Evolutionary conservation across 2,888 invertebrate genomes (phyloP).

Genomic region (Acanthosoma haemorrhoidale): DNA sequence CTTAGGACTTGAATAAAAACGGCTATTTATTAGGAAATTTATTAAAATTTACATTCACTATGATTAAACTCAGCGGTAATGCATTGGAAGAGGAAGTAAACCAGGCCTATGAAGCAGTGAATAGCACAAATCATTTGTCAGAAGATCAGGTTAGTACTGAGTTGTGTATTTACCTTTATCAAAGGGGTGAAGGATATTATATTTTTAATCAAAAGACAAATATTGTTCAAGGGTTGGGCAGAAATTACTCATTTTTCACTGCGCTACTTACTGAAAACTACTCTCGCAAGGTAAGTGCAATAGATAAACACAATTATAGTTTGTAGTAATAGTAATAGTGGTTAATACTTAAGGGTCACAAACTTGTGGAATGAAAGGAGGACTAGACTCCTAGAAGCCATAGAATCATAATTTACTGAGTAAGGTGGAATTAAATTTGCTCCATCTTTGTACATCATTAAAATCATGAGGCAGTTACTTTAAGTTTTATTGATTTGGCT

Average conservation of each 20-base stretch:
- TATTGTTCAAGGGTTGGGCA: constrained; percentile 65
- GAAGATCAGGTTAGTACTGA: constrained; percentile 36
- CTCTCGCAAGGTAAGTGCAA: constrained; percentile 49
- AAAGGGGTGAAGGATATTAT: not conserved
- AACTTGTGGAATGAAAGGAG: no score
- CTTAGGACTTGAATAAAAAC: constrained; percentile 37
- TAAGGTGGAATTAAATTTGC: no score
- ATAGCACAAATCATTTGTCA: constrained; percentile 34
- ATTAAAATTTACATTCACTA: constrained; percentile 46
- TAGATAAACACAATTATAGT: no score
- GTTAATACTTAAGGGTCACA: no score
- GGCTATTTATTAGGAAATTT: constrained; percentile 45
- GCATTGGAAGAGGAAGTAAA: constrained; percentile 35
- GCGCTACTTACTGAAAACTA: constrained; percentile 58
- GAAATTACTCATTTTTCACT: constrained; percentile 65
- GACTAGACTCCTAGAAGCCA: no score
- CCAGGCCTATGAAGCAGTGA: constrained; percentile 36
- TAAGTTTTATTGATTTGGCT: no score
- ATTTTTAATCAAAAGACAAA: not conserved
- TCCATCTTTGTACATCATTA: no score
- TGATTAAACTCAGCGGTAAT: constrained; percentile 41
- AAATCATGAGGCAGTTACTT: not conserved
- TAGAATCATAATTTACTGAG: no score
- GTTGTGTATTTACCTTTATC: not conserved
- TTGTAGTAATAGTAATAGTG: no score